Evolutionary conservation across 2,888 invertebrate genomes (phyloP), one percentile per base, ranked within the genome.

Genomic region (Digitonthophagus gazella): DNA sequence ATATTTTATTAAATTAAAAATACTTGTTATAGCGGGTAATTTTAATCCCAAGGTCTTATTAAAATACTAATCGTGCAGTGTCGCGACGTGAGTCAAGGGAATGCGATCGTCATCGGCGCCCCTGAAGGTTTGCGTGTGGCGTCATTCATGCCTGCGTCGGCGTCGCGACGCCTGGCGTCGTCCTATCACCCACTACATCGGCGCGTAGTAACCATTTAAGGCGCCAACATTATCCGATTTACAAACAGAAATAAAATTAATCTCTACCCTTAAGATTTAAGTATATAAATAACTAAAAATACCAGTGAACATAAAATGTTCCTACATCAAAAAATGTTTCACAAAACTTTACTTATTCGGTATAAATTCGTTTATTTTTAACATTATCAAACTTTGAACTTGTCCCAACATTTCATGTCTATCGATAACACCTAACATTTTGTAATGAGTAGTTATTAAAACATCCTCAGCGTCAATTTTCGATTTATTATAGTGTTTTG

Each of bases 81-180:
- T 6, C 19, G n/a, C 18, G 20, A n/a, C 61, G 61, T 61, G 61
- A 61, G 65, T 72, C 71, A 72, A 72, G 64, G 69, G 68, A 69
- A 73, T 66, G 67, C 66, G 64, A 55, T 69, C 71, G 65, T 71
- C 70, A 69, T 66, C 54, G 68, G 28, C 28, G 28, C 28, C 28
- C 28, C 6, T 5, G 11, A 44, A 6, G 11, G 72, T 67, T 80
- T 74, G 80, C 80, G 80, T 80, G 80, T 72, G 80, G 80, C 80
- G 80, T 80, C 80, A 79, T 80, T 80, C 79, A 80, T 78, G 74
- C 75, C 76, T 77, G 74, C 76, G 74, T 69, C 75, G 73, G 74
- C 76, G 74, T 70, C 75, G 73, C 74, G 75, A 75, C 76, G 76
- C 74, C 75, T 72, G 72, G 57, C 74, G 73, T 70, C 66, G 74